phyloP scores from a whole-genome alignment of 1,140 invertebrate species.

The Parasteatoda tepidariorum region DNA sequence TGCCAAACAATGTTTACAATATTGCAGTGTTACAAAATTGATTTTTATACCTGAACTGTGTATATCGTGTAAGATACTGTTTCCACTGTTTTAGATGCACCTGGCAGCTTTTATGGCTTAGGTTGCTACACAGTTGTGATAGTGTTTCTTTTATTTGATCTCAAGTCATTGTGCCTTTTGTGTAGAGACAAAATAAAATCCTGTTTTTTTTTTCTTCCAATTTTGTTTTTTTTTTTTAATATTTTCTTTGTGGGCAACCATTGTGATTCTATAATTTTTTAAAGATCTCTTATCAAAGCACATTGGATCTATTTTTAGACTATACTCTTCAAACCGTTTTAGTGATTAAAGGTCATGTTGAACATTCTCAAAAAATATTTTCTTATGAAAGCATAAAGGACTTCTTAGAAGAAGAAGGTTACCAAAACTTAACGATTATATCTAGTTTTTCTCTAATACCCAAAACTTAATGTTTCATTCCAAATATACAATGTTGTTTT shows the following conservation, averaged over 20 bases:
- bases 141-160: constrained; percentile 43
- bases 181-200: constrained; percentile 36
- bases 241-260: too few relatives aligned
- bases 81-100: constrained; percentile 40
- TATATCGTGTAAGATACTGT: constrained; percentile 36
- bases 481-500: too few relatives aligned
- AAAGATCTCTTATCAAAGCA: too few relatives aligned
- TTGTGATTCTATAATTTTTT: too few relatives aligned
- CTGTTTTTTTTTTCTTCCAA: constrained; percentile 8
- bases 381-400: too few relatives aligned
- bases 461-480: too few relatives aligned
- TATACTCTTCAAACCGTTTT: background rate
- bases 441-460: too few relatives aligned
- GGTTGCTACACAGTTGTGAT: constrained; percentile 43
- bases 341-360: background rate
- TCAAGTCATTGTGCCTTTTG: constrained; percentile 53
- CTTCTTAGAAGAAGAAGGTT: too few relatives aligned
- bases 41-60: constrained; percentile 18
- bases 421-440: too few relatives aligned
- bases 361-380: too few relatives aligned
- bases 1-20: constrained; percentile 1
- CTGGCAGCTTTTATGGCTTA: constrained; percentile 32
- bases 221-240: constrained; percentile 5
- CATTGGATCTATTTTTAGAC: background rate
- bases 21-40: constrained; percentile 4